These are phyloP conservation scores for Rapana venosa DNA, from an alignment of 2,888 invertebrate species.

Conservation along the genomic window DNA sequence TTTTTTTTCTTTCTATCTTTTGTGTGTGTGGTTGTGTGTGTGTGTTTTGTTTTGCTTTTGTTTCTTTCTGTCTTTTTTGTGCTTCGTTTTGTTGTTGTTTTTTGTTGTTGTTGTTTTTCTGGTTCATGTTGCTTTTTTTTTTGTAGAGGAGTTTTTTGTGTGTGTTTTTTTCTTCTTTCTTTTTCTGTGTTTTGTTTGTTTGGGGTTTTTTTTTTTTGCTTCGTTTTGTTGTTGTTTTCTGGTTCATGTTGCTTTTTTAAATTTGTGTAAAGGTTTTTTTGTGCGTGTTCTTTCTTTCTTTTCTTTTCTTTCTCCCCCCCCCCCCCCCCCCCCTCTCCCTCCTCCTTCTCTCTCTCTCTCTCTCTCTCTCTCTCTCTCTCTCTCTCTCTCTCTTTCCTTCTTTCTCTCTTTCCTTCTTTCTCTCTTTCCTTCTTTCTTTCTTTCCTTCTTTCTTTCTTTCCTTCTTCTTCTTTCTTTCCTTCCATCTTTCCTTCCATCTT, in stretches of 20 bases:
- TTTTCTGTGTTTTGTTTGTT: background rate
- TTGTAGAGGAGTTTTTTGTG: no score
- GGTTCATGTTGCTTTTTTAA: no score
- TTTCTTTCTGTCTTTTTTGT: no score
- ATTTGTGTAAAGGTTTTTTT: no score
- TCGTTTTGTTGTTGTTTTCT: no score
- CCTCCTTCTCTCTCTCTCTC: background rate
- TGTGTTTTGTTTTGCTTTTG: no score
- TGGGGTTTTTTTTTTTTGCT: background rate
- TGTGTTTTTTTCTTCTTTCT: no score
- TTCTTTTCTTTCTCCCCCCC: background rate
- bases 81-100: no score
- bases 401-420: background rate
- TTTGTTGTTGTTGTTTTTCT: no score
- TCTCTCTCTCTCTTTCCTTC: background rate
- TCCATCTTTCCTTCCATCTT: background rate
- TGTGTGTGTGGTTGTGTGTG: no score
- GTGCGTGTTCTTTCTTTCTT: no score
- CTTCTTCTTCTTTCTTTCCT: background rate
- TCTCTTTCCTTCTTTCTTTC: background rate
- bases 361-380: background rate
- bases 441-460: background rate
- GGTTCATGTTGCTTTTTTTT: no score
- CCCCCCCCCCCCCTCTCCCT: background rate
- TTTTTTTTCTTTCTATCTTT: background rate